Evolutionary conservation across 2,797 vertebrate species (phyloP).

Genomic region (Phylloscopus collybita): DNA sequence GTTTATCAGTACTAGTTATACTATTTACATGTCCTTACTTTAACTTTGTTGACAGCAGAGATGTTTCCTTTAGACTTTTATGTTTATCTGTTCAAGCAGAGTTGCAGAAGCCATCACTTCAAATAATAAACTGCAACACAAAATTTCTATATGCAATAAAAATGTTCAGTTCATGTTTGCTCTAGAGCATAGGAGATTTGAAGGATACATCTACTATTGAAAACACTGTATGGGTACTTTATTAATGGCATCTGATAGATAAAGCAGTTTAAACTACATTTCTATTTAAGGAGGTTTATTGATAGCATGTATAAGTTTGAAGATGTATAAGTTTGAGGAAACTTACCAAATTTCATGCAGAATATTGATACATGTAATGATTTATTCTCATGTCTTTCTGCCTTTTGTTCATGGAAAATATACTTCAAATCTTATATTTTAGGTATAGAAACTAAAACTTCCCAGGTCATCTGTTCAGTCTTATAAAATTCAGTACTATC

Average conservation of each 20-base stretch:
- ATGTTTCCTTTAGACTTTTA: slow-evolving; percentile 4
- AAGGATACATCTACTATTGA: background rate
- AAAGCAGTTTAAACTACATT: background rate
- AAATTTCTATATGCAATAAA: background rate
- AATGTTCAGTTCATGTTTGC: background rate
- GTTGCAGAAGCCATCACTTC: background rate
- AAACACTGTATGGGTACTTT: background rate
- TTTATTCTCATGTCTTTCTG: background rate
- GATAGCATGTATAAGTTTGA: background rate
- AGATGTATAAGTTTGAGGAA: background rate
- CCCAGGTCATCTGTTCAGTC: background rate
- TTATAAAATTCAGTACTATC: background rate
- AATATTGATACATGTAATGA: background rate
- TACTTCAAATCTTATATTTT: background rate
- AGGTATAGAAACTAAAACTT: background rate
- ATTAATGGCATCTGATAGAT: background rate
- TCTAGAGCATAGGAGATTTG: background rate
- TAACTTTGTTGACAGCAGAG: background rate
- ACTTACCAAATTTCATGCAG: background rate
- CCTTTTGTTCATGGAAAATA: background rate
- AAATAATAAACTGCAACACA: background rate
- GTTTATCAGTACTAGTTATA: slow-evolving; percentile 20
- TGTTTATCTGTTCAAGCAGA: background rate
- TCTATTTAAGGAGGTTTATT: background rate
- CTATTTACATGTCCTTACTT: slow-evolving; percentile 1